phyloP scores from a whole-genome alignment of 2,797 vertebrate species.

The Sciaenops ocellatus region DNA sequence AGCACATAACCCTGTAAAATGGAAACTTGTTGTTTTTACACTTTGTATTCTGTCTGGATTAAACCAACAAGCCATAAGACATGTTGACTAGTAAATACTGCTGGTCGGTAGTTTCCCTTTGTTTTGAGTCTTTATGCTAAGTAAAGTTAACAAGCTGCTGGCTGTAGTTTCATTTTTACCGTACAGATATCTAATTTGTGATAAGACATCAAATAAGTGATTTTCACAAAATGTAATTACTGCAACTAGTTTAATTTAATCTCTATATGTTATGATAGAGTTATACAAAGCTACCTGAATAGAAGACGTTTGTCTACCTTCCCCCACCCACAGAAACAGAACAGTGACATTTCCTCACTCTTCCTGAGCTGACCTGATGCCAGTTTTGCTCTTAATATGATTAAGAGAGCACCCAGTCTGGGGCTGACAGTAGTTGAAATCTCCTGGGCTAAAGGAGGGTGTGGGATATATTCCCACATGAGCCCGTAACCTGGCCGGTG shows the following conservation, averaged over 20 bases:
- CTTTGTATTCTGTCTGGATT: background rate
- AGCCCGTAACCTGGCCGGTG: constrained; percentile 72
- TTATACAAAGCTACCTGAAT: constrained; percentile 1
- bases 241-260: background rate
- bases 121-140: constrained; percentile 1
- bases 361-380: constrained; percentile 60
- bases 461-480: constrained; percentile 73
- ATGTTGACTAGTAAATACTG: constrained; percentile 15
- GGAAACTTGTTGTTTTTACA: background rate
- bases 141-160: background rate
- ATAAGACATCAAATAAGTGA: background rate
- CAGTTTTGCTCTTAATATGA: constrained; percentile 81
- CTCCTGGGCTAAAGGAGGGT: constrained; percentile 63
- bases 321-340: constrained; percentile 16
- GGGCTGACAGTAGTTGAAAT: constrained; percentile 76
- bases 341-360: constrained; percentile 26
- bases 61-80: background rate
- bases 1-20: background rate
- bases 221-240: background rate
- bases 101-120: background rate
- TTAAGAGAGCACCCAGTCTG: constrained; percentile 77
- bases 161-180: background rate
- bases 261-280: background rate
- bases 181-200: background rate
- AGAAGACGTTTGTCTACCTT: constrained; percentile 1